Percentiles rank a stretch among this genome's conserved stretches.
Conservation (phyloP, 1,140 invertebrate genomes). For the Orchesella cincta region DNA sequence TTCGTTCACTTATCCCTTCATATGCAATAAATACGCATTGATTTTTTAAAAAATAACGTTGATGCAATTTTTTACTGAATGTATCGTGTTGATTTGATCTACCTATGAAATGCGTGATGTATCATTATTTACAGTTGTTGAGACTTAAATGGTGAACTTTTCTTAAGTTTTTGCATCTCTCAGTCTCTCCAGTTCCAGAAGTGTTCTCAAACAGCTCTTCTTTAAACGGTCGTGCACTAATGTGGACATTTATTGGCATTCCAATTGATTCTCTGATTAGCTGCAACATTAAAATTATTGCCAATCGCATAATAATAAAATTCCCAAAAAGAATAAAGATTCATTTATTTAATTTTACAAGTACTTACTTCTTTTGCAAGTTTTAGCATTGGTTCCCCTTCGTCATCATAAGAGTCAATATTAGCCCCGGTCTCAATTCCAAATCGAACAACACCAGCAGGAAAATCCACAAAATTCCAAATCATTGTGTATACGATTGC, state of each 20-base stretch:
- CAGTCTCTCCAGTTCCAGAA: slow-evolving; percentile 52
- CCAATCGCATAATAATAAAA: slow-evolving; percentile 10
- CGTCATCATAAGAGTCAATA: slow-evolving; percentile 51
- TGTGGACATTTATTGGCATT: slow-evolving; percentile 56
- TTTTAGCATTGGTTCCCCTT: slow-evolving; percentile 49
- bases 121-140: no score
- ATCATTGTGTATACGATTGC: slow-evolving; percentile 50
- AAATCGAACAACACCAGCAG: slow-evolving; percentile 54
- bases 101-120: no score
- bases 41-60: no score
- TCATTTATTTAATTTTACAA: neutral
- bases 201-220: slow-evolving; percentile 56
- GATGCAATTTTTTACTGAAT: no score
- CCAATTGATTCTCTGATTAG: slow-evolving; percentile 52
- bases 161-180: no score
- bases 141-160: no score
- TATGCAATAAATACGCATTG: no score
- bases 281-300: no score
- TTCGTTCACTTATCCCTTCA: no score
- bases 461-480: slow-evolving; percentile 55
- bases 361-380: slow-evolving; percentile 52
- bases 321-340: neutral
- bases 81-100: no score
- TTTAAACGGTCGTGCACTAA: slow-evolving; percentile 55
- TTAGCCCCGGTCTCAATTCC: slow-evolving; percentile 50